Base-by-base conservation (phyloP, 2,888 invertebrate species). In the Catocala nupta region DNA sequence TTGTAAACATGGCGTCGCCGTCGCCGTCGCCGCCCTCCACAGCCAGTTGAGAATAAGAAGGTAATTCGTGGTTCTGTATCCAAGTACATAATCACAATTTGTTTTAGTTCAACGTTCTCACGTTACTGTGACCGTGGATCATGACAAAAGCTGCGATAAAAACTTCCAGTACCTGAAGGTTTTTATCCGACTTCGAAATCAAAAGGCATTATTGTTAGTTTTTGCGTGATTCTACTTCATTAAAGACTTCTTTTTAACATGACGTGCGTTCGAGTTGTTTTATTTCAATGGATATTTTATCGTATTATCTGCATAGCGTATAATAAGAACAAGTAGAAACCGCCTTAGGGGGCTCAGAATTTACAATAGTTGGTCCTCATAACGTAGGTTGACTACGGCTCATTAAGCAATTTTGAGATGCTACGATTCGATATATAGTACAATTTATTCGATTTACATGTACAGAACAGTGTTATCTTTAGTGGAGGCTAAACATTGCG, bases 1-100 rank as follows among this genome's bases (percentile, higher is more conserved):
- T 94, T 93, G 92, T 94, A 94, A 94, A 94, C 94, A 94, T 89
- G 90, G 88, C 90, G 87, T 82, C 87, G 85, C 75, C 79, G 83
- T 75, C 81, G 81, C 11, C 59, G 47, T 73, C 78, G 79, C 77
- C 76, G 79, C 81, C 81, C 82, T 80, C 73, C 55, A 70, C 70
- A 68, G 57, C 66, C 55, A 60, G 59, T 64, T 60, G 56, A 73
- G 68, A 75, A 71, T 75, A 66, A 75, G 63, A 69, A 71, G 54
- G 58, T 47, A 61, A 49, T 61, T 66, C 39, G 64, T 71, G 77
- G 78, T 83, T 82, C 77, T 73, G 75, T 71, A 78, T 53, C 50
- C 51, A 42, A 55, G 55, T 16, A 42, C 10, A 59, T 57, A n/a
- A 44, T 33, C 16, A 53, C 16, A 54, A 42, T 49, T 55, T 49